Base-by-base conservation (phyloP, 2,797 vertebrate genomes). In the Emys orbicularis region DNA sequence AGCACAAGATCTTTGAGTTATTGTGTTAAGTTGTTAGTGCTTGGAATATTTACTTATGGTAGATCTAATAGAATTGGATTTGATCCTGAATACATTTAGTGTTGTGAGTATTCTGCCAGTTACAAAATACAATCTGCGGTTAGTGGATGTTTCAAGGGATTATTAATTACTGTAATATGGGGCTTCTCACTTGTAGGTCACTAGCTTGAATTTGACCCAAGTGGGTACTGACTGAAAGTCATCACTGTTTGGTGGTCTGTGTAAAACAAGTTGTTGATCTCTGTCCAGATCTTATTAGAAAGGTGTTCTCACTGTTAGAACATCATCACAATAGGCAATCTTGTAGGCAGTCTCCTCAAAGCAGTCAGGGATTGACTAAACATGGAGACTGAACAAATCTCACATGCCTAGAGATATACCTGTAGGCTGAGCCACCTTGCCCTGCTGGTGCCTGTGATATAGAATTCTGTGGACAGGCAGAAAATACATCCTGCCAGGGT, bases 71-170 rank as follows among this genome's bases (percentile, higher is more conserved):
- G 19, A 90, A 54, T 34, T 54, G 53, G 3, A 1, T 52, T 90
- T 29, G 12, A 76, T 76, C 49, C 91, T 81, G 91, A 83, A 44
- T 80, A 6, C 3, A 79, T 53, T 5, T 59, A 23, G 41, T 18
- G 15, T 5, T 0, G 0, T 84, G 44, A 12, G 13, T 79, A 23
- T 54, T 91, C 12, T 72, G 3, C 74, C 86, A 54, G 15, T 59
- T 93, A 6, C 19, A n/a, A 76, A 54, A 6, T 74, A 18, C 44
- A 77, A 54, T 6, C 13, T 4, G 54, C 84, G 7, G 2, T 80
- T 90, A 56, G 27, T 88, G n/a, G 18, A 23, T 76, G 9, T 92
- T 90, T 85, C 8, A 85, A 83, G 87, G 93, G 49, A 21, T 11
- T 4, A 79, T 2, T 44, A 47, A 49, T 49, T 77, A 29, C 25